phyloP scores from a whole-genome alignment of 2,113 vertebrate species.

The Albula glossodonta region DNA sequence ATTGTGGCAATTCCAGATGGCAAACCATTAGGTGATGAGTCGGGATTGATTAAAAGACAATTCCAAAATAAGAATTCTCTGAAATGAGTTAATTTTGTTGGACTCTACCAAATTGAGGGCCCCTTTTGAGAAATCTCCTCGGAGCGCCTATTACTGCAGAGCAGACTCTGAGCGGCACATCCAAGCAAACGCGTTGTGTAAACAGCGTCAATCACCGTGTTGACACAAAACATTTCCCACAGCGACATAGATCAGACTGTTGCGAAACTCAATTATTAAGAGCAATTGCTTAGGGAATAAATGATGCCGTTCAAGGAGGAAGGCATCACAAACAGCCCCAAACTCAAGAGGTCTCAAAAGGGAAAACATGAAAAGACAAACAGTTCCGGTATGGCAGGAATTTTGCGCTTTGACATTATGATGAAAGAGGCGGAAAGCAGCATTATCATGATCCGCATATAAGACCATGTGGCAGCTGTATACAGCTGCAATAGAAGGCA shows the following conservation, averaged over 20 bases:
- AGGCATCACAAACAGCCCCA: slow-evolving; percentile 42
- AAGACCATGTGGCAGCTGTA: neutral
- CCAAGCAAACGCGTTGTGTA: slow-evolving; percentile 54
- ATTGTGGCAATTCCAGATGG: neutral
- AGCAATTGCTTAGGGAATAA: slow-evolving; percentile 54
- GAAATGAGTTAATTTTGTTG: slow-evolving; percentile 37
- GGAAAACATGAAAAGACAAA: slow-evolving; percentile 37
- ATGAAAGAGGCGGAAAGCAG: slow-evolving; percentile 16
- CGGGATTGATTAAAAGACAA: neutral
- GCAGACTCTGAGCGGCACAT: slow-evolving; percentile 43
- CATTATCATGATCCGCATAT: neutral
- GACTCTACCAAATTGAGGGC: slow-evolving; percentile 28
- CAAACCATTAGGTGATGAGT: neutral
- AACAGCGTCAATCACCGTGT: slow-evolving; percentile 53
- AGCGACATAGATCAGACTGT: slow-evolving; percentile 52
- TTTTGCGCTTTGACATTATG: slow-evolving; percentile 34
- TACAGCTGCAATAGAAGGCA: neutral
- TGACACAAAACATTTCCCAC: slow-evolving; percentile 63
- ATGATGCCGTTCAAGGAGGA: slow-evolving; percentile 40
- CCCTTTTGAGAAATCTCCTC: slow-evolving; percentile 14
- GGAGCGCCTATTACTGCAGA: slow-evolving; percentile 42
- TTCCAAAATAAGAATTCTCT: neutral
- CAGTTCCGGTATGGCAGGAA: slow-evolving; percentile 44
- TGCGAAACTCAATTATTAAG: slow-evolving; percentile 50
- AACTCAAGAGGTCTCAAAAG: slow-evolving; percentile 44